These are phyloP conservation scores for Vollenhovia emeryi DNA, from an alignment of 1,140 invertebrate species.

Conservation along the genomic window DNA sequence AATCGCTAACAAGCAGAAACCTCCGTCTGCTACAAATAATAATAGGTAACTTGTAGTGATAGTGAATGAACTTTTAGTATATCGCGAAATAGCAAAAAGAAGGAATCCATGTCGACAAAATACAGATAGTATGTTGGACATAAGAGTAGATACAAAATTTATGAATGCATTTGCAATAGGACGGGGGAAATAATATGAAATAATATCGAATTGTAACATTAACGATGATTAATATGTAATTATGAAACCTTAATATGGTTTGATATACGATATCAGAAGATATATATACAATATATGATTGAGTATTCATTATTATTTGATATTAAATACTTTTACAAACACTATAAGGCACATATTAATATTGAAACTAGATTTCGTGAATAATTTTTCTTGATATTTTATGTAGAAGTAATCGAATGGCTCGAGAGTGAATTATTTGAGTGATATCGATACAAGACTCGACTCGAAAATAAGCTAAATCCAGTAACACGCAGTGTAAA, in stretches of 20 bases:
- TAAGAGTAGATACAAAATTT: background rate
- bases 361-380: background rate
- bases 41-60: constrained; percentile 79
- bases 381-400: background rate
- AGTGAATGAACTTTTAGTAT: background rate
- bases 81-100: background rate
- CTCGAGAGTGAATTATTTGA: background rate
- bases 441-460: background rate
- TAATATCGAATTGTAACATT: background rate
- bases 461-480: background rate
- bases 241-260: background rate
- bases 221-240: background rate
- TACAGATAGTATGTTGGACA: background rate
- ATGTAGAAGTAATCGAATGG: background rate
- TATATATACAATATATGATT: constrained; percentile 8
- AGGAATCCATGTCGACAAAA: background rate
- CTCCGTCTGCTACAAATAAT: constrained; percentile 78
- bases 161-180: background rate
- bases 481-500: background rate
- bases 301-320: background rate
- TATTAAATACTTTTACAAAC: background rate
- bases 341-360: background rate
- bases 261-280: background rate
- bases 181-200: background rate
- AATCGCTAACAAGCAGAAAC: constrained; percentile 86